Conservation (phyloP, 2,113 vertebrate genomes). For the Ariopsis seemanni region DNA sequence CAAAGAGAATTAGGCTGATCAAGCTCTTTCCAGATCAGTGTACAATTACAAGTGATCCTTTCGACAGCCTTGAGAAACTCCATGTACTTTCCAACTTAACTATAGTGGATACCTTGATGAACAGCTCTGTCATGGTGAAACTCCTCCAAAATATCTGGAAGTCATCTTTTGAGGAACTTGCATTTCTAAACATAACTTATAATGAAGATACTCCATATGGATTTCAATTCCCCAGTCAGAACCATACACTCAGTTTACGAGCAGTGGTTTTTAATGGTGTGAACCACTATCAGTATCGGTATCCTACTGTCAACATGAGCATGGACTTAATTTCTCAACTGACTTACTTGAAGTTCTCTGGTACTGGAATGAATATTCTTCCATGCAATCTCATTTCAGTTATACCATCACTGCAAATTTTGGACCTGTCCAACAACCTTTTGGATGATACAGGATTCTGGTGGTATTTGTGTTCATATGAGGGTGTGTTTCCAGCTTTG, state of each 20-base stretch:
- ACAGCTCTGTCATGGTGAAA: slow-evolving; percentile 59
- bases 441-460: slow-evolving; percentile 63
- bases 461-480: slow-evolving; percentile 59
- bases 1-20: slow-evolving; percentile 47
- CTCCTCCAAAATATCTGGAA: slow-evolving; percentile 55
- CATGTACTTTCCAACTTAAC: slow-evolving; percentile 56
- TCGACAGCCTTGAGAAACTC: slow-evolving; percentile 56
- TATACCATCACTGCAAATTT: slow-evolving; percentile 58
- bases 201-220: slow-evolving; percentile 64
- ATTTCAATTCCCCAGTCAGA: slow-evolving; percentile 55
- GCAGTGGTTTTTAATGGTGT: slow-evolving; percentile 58
- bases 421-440: slow-evolving; percentile 68
- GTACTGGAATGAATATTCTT: slow-evolving; percentile 67
- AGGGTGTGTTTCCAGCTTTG: slow-evolving; percentile 61
- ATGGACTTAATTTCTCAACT: slow-evolving; percentile 47
- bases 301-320: slow-evolving; percentile 60
- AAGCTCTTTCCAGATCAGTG: slow-evolving; percentile 61
- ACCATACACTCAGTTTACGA: slow-evolving; percentile 48
- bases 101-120: slow-evolving; percentile 61
- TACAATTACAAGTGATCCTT: slow-evolving; percentile 47
- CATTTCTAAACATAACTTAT: slow-evolving; percentile 65
- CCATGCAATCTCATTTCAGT: slow-evolving; percentile 63
- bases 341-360: slow-evolving; percentile 65
- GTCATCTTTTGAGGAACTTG: slow-evolving; percentile 55
- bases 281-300: slow-evolving; percentile 63